Conservation (phyloP, 2,797 vertebrate genomes). For the Crax fasciolata region DNA sequence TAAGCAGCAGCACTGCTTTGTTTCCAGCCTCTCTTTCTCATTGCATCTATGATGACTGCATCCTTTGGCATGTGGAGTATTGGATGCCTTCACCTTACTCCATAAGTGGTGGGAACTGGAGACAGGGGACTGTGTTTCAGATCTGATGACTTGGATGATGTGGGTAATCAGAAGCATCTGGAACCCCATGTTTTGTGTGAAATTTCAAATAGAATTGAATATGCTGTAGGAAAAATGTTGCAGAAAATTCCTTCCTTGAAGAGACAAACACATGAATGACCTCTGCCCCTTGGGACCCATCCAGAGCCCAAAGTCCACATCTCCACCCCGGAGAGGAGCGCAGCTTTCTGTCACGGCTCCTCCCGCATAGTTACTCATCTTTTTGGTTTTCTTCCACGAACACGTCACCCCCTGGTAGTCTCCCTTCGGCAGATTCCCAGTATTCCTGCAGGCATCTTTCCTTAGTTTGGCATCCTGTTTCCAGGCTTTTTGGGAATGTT, state of each 20-base stretch:
- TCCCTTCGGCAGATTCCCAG: background rate
- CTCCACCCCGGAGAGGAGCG: background rate
- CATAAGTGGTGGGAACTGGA: background rate
- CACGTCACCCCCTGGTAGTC: accelerated
- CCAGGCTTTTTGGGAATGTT: background rate
- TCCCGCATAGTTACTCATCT: accelerated
- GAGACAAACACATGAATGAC: background rate
- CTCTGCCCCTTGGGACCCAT: background rate
- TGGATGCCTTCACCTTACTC: background rate
- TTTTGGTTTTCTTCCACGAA: background rate
- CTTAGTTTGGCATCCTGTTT: background rate
- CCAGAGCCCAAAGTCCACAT: background rate
- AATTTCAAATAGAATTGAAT: background rate
- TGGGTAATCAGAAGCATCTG: background rate
- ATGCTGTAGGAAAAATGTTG: background rate
- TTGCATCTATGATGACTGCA: background rate
- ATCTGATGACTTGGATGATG: background rate
- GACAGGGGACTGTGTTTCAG: background rate
- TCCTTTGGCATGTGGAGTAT: background rate
- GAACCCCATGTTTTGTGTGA: background rate
- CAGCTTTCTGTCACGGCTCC: background rate
- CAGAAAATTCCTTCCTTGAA: background rate
- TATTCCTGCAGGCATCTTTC: background rate
- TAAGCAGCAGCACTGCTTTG: background rate
- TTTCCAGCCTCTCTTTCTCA: background rate